A percentile compares a stretch with the other conserved stretches of the same genome.
Conservation (phyloP, 2,888 invertebrate species). For the Tinea semifulvella region DNA sequence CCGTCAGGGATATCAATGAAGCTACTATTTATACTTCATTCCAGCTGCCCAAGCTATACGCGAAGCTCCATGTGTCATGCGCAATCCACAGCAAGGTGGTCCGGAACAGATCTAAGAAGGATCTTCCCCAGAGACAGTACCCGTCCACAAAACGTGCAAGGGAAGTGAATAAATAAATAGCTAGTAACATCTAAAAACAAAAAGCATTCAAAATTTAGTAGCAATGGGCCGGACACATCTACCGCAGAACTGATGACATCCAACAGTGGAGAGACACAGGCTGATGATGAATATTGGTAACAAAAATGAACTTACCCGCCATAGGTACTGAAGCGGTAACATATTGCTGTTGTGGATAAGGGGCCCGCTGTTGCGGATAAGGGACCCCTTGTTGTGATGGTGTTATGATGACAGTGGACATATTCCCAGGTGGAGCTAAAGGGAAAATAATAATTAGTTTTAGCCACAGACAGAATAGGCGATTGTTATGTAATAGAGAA, state of each 20-base stretch:
- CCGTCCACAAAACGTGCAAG: slow-evolving; percentile 70
- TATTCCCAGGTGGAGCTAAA: background rate
- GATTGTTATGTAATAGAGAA: too few relatives aligned
- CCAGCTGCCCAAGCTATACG: slow-evolving; percentile 97
- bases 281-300: too few relatives aligned
- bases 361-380: background rate
- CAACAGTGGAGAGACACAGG: too few relatives aligned
- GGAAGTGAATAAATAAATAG: slow-evolving; percentile 68
- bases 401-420: slow-evolving; percentile 4
- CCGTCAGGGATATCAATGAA: slow-evolving; percentile 97
- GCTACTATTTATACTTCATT: slow-evolving; percentile 95
- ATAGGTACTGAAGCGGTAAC: slow-evolving; percentile 5
- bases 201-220: too few relatives aligned
- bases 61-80: slow-evolving; percentile 98
- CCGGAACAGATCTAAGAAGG: slow-evolving; percentile 96
- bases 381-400: background rate
- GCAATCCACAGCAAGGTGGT: slow-evolving; percentile 99
- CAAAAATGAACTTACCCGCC: slow-evolving; percentile 1
- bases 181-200: too few relatives aligned
- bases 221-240: too few relatives aligned
- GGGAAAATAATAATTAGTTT: too few relatives aligned
- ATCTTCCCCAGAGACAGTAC: slow-evolving; percentile 82
- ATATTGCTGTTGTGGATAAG: slow-evolving; percentile 11
- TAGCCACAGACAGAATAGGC: too few relatives aligned
- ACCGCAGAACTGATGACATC: too few relatives aligned